Conservation (phyloP, 2,888 invertebrate species). For the Tenthredo mesomela region DNA sequence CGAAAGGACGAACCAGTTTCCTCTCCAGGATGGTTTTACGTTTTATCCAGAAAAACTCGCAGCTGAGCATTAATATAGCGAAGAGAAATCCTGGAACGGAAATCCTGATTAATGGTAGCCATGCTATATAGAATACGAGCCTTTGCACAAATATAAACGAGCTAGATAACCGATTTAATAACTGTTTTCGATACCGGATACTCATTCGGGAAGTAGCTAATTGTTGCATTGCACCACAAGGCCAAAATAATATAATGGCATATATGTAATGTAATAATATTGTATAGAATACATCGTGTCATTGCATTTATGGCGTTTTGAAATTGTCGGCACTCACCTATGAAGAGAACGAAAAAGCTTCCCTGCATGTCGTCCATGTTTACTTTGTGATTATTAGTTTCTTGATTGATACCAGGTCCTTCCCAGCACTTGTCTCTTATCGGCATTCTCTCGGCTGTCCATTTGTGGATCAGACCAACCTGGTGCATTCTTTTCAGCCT, state of each 20-base stretch:
- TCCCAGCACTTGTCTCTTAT: slow-evolving; percentile 90
- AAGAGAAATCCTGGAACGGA: slow-evolving; percentile 78
- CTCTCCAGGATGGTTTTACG: slow-evolving; percentile 76
- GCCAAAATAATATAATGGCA: slow-evolving; percentile 32
- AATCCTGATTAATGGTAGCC: neutral
- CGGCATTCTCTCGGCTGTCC: slow-evolving; percentile 89
- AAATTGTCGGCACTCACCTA: slow-evolving; percentile 81
- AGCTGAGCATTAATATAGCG: slow-evolving; percentile 77
- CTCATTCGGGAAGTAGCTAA: slow-evolving; percentile 22
- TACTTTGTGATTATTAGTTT: slow-evolving; percentile 92
- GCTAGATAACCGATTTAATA: neutral
- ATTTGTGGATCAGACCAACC: slow-evolving; percentile 91
- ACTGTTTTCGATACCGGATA: slow-evolving; percentile 20
- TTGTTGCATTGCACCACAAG: slow-evolving; percentile 30
- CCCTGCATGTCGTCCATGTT: slow-evolving; percentile 96
- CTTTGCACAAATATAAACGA: neutral
- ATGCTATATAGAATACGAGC: neutral
- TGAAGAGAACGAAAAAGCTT: slow-evolving; percentile 90
- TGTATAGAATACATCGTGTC: slow-evolving; percentile 26
- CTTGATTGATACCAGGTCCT: slow-evolving; percentile 80
- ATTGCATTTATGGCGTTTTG: neutral
- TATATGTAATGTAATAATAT: neutral
- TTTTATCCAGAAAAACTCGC: slow-evolving; percentile 78
- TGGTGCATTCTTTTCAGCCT: slow-evolving; percentile 91
- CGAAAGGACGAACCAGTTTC: slow-evolving; percentile 80